Evolutionary conservation across 2,113 vertebrate species (phyloP), one percentile per base, ranked within the genome.

Genomic region (Otus sunia): DNA sequence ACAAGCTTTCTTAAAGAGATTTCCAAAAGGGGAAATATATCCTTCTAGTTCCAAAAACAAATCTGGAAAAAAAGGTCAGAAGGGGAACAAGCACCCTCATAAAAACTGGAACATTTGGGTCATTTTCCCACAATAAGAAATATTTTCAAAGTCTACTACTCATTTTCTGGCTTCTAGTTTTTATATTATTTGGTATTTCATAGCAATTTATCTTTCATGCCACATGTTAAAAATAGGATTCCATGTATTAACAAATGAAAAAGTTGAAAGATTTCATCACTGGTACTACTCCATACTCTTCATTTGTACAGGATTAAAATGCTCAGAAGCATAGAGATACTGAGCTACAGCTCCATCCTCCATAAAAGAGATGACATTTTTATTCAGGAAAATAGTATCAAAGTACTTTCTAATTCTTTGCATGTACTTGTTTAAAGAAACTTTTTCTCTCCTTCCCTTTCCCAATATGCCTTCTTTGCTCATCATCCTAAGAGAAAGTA

Each of bases 31-130:
- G n/a, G 30, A 90, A 86, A 92, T 92, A 91, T 55, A 94, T 71
- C 64, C 56, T 95, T 92, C 86, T 64, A 69, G 58, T 89, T 86
- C 92, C 87, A 96, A 93, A 96, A 59, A 95, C 30, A 92, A 95
- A 95, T 89, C 75, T 95, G 82, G 96, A 92, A 93, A 96, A 95
- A 93, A 69, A 94, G 91, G 87, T 96, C 92, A 96, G 59, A 78
- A 92, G 27, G 34, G 25, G 67, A 95, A 45, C 34, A 62, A 90
- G 83, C 67, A 73, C 53, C 63, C 74, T 89, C 58, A 92, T 79
- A 95, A 95, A 96, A 94, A 76, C 60, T 91, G 81, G 78, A 92
- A 96, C 49, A 82, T 90, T 84, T 93, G 53, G 86, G 85, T 82
- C 91, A 90, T 95, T 95, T 94, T 78, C 53, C 85, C 75, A 75